phyloP scores from a whole-genome alignment of 2,888 invertebrate genomes.

The Brachynemurus nebulosus region DNA sequence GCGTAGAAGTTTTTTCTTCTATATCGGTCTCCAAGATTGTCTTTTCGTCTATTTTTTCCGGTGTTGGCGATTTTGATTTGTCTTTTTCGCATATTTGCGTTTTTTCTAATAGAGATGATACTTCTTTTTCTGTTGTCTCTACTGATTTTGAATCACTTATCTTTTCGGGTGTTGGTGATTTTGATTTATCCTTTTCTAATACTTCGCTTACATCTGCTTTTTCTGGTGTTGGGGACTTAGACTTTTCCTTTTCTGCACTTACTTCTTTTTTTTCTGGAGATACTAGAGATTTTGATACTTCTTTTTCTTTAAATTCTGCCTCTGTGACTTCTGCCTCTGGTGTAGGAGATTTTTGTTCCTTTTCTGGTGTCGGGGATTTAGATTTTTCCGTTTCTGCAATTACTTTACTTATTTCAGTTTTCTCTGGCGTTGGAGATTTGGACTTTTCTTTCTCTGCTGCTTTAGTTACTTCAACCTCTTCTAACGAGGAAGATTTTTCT shows the following conservation, averaged over 20 bases:
- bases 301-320: too few relatives aligned
- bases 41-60: too few relatives aligned
- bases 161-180: conserved; percentile 14
- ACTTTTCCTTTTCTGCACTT: conserved; percentile 10
- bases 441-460: conserved; percentile 8
- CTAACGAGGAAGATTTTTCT: conserved; percentile 6
- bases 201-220: conserved; percentile 18
- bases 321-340: too few relatives aligned
- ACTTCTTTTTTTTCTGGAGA: too few relatives aligned
- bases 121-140: background rate
- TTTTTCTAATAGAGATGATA: too few relatives aligned
- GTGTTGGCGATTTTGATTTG: too few relatives aligned
- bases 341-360: too few relatives aligned
- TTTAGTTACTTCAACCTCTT: background rate
- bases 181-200: conserved; percentile 14
- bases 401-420: conserved; percentile 3
- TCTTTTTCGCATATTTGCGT: too few relatives aligned
- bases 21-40: too few relatives aligned
- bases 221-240: conserved; percentile 11
- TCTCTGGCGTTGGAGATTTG: conserved; percentile 17
- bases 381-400: background rate
- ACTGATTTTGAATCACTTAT: too few relatives aligned
- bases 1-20: too few relatives aligned
- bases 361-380: background rate
- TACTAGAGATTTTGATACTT: too few relatives aligned